A percentile compares a stretch with the other conserved stretches of the same genome.
These are phyloP conservation scores for Enteromius mattozi DNA, from an alignment of 2,797 vertebrate genomes.

Conservation along the genomic window DNA sequence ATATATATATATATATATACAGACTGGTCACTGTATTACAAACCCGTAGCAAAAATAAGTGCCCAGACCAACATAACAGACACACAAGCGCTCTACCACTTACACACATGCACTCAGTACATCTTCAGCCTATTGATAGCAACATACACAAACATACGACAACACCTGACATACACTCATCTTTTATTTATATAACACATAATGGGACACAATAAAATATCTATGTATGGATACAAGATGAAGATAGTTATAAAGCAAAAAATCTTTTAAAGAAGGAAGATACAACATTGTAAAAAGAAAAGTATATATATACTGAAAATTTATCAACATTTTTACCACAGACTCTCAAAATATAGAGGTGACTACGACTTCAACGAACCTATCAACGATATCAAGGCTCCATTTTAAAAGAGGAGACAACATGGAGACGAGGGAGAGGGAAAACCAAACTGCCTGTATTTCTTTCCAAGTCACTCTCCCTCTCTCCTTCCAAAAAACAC, in stretches of 20 bases:
- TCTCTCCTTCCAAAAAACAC: slow-evolving; percentile 63
- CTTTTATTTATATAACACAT: slow-evolving; percentile 68
- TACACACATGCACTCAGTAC: slow-evolving; percentile 33
- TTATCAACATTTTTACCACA: slow-evolving; percentile 62
- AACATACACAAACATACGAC: slow-evolving; percentile 62
- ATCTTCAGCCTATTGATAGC: slow-evolving; percentile 58
- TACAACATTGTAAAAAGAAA: slow-evolving; percentile 62
- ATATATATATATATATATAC: slow-evolving; percentile 55
- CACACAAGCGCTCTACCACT: slow-evolving; percentile 40
- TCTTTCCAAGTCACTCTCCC: slow-evolving; percentile 71
- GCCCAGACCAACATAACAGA: slow-evolving; percentile 79
- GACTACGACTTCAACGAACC: slow-evolving; percentile 58
- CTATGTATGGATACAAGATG: slow-evolving; percentile 67
- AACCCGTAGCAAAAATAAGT: slow-evolving; percentile 84
- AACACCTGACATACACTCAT: slow-evolving; percentile 47
- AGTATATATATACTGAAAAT: slow-evolving; percentile 62
- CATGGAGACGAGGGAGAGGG: slow-evolving; percentile 67
- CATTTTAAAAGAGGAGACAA: slow-evolving; percentile 49
- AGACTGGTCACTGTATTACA: slow-evolving; percentile 85
- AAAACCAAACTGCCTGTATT: slow-evolving; percentile 74
- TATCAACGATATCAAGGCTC: slow-evolving; percentile 60
- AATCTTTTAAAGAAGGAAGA: slow-evolving; percentile 55
- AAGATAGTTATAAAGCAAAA: slow-evolving; percentile 51
- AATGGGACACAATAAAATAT: slow-evolving; percentile 74
- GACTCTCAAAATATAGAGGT: slow-evolving; percentile 63